Percentiles rank a stretch among this genome's conserved stretches.
phyloP scores from a whole-genome alignment of 2,113 vertebrate species.

The Oncorhynchus keta region DNA sequence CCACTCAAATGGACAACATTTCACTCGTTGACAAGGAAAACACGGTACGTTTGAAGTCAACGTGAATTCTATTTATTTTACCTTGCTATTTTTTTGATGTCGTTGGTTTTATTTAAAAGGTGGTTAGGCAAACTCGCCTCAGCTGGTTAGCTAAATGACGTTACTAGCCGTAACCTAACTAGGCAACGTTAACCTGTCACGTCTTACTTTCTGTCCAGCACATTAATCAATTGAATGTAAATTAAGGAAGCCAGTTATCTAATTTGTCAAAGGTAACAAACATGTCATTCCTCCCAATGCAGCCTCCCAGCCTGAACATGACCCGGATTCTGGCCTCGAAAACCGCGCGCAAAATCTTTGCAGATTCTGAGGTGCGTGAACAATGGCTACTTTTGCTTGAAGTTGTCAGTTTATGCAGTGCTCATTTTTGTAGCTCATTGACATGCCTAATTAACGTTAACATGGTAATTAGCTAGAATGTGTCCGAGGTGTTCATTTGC shows the following conservation, averaged over 20 bases:
- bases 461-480: background rate
- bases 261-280: background rate
- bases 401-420: background rate
- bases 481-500: background rate
- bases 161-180: no score
- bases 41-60: conserved; percentile 74
- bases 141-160: no score
- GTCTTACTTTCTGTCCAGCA: no score
- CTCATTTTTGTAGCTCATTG: background rate
- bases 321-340: conserved; percentile 83
- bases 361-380: conserved; percentile 73
- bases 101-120: no score
- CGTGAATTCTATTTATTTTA: background rate
- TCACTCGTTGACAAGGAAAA: conserved; percentile 85
- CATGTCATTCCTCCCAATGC: background rate
- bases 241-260: no score
- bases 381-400: no score
- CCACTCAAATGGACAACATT: conserved; percentile 64
- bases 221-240: background rate
- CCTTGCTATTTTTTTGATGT: background rate
- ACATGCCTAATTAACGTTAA: no score
- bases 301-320: conserved; percentile 82
- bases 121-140: no score
- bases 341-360: conserved; percentile 86
- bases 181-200: no score